phyloP scores from a whole-genome alignment of 2,113 vertebrate species.

The Seriola aureovittata region DNA sequence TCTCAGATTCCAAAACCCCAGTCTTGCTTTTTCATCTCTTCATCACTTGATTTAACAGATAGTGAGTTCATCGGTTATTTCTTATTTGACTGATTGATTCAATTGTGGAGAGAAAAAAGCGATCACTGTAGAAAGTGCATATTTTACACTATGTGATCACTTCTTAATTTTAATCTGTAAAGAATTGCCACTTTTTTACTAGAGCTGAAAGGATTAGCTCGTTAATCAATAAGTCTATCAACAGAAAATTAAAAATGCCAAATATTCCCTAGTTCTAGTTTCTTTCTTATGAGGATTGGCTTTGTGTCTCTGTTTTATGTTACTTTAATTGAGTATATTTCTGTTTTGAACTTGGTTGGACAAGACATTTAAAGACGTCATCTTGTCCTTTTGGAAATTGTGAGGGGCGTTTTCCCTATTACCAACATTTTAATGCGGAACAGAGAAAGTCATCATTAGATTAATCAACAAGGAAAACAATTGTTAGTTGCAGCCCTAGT shows the following conservation, averaged over 20 bases:
- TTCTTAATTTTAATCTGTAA: neutral
- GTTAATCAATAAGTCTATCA: neutral
- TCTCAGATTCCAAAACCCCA: slow-evolving; percentile 21
- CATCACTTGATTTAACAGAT: neutral
- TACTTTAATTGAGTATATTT: neutral
- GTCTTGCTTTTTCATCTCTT: slow-evolving; percentile 23
- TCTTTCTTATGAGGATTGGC: neutral
- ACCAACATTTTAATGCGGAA: neutral
- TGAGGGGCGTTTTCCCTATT: neutral
- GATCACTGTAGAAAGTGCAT: neutral
- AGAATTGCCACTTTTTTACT: neutral
- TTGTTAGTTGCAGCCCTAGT: neutral
- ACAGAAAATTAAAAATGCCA: neutral
- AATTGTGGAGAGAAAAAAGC: neutral
- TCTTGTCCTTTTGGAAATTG: neutral
- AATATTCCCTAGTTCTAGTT: neutral
- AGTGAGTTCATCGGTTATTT: neutral
- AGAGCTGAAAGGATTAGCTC: neutral
- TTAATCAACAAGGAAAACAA: neutral
- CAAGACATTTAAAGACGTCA: neutral
- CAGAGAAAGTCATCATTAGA: neutral
- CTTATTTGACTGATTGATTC: neutral
- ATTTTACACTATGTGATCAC: neutral
- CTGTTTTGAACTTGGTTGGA: neutral
- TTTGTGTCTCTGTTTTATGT: neutral